Conservation (phyloP, 2,113 vertebrate species). For the Aphyosemion australe region DNA sequence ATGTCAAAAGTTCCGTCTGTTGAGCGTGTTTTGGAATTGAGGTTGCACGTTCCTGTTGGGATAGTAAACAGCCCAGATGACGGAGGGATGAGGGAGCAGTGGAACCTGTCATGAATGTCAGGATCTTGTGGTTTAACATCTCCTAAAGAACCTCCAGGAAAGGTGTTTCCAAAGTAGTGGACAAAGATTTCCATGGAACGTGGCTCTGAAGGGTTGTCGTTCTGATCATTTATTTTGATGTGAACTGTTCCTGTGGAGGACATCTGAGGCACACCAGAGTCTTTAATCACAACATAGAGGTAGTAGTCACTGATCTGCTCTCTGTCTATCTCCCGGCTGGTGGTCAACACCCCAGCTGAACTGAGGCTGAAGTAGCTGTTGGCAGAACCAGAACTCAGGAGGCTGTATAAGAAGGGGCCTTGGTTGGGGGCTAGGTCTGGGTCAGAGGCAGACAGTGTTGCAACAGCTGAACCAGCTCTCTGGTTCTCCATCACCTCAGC, state of each 20-base stretch:
- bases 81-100: conserved; percentile 88
- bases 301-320: conserved; percentile 94
- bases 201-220: conserved; percentile 94
- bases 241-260: conserved; percentile 95
- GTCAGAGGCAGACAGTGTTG: conserved; percentile 86
- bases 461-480: conserved; percentile 86
- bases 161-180: conserved; percentile 91
- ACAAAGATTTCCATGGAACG: conserved; percentile 92
- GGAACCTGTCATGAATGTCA: conserved; percentile 90
- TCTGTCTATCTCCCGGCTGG: conserved; percentile 91
- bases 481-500: conserved; percentile 96
- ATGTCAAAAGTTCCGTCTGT: conserved; percentile 92
- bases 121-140: conserved; percentile 92
- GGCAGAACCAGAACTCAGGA: conserved; percentile 86
- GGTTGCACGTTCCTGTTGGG: conserved; percentile 85
- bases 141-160: conserved; percentile 91
- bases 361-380: conserved; percentile 92
- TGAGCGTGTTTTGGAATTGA: conserved; percentile 87
- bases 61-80: conserved; percentile 90
- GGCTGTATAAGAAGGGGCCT: conserved; percentile 90
- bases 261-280: conserved; percentile 95
- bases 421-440: conserved; percentile 94
- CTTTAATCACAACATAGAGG: conserved; percentile 88
- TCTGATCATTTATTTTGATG: conserved; percentile 89
- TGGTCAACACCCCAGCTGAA: conserved; percentile 85